These are phyloP conservation scores for Rana temporaria DNA, from an alignment of 2,113 vertebrate species.

Conservation along the genomic window DNA sequence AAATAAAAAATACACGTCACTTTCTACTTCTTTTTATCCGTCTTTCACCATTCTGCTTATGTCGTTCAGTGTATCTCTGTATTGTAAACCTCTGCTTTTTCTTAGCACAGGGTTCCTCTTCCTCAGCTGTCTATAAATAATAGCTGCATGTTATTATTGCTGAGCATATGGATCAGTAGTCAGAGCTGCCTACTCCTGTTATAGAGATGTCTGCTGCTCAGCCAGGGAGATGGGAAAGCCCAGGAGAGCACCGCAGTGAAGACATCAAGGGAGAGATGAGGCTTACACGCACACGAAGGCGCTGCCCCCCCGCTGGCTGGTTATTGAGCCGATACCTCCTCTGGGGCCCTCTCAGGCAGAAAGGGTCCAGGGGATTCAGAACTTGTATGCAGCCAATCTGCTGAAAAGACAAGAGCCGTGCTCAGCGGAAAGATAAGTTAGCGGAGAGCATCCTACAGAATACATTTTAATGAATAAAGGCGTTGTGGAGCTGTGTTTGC, in stretches of 20 bases:
- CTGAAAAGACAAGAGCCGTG: no score
- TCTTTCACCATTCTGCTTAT: no score
- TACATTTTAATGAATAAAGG: no score
- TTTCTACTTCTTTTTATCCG: no score
- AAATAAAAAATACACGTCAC: no score
- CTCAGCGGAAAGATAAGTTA: no score
- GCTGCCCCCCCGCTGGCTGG: neutral
- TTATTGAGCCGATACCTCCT: neutral
- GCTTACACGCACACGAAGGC: slow-evolving; percentile 1
- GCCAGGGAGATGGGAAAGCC: slow-evolving; percentile 25
- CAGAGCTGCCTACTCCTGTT: slow-evolving; percentile 37
- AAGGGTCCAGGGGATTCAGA: no score
- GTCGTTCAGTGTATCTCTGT: no score
- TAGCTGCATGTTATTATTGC: neutral
- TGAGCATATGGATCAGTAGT: slow-evolving; percentile 33
- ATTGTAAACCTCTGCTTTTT: neutral
- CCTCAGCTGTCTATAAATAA: slow-evolving; percentile 41
- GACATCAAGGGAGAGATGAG: slow-evolving; percentile 2
- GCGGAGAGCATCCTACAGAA: no score
- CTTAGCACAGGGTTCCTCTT: neutral
- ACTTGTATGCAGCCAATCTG: no score
- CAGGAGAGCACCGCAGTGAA: neutral
- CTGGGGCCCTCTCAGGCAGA: neutral
- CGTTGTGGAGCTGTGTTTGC: no score
- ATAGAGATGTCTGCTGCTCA: slow-evolving; percentile 30